Percentiles rank a stretch among this genome's conserved stretches.
Evolutionary conservation across 2,113 vertebrate genomes (phyloP).

Genomic region (Tursiops truncatus): DNA sequence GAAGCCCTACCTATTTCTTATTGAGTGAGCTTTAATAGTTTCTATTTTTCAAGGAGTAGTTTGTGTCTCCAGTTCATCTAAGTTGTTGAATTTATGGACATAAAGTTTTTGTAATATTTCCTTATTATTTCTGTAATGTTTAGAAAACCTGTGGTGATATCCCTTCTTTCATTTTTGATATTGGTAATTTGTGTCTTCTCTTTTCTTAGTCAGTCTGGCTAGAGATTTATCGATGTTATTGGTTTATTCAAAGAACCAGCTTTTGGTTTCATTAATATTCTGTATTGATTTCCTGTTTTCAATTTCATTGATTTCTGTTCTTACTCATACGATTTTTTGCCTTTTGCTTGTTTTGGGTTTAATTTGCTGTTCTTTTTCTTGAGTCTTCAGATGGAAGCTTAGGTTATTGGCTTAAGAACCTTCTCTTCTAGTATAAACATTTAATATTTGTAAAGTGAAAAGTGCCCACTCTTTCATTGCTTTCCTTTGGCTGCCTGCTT

Average conservation of each 20-base stretch:
- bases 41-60: background rate
- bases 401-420: background rate
- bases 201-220: background rate
- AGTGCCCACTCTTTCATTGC: background rate
- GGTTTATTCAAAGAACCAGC: background rate
- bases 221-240: background rate
- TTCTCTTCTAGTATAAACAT: background rate
- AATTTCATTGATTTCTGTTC: background rate
- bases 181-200: background rate
- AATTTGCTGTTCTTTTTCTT: background rate
- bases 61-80: background rate
- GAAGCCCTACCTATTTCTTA: background rate
- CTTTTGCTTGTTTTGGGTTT: slow-evolving; percentile 27
- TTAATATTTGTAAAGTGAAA: background rate
- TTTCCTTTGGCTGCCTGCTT: background rate
- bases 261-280: slow-evolving; percentile 1
- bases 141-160: background rate
- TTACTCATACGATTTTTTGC: background rate
- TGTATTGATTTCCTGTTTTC: background rate
- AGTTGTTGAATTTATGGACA: background rate
- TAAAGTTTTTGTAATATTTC: background rate
- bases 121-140: background rate
- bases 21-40: background rate
- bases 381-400: background rate
- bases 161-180: background rate